Conservation (phyloP, 2,797 vertebrate genomes). For the Lacerta viridis region DNA sequence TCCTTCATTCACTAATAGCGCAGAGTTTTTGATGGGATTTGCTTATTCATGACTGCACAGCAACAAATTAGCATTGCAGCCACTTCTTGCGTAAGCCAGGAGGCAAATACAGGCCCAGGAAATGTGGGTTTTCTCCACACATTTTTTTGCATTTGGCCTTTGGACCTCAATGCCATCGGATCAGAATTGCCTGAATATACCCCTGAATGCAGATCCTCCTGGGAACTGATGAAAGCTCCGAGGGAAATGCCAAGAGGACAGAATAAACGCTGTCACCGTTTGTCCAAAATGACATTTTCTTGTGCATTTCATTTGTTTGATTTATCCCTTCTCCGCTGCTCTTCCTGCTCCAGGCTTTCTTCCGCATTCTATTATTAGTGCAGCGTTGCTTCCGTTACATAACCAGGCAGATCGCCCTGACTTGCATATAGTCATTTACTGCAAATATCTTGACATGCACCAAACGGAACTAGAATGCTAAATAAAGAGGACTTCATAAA, state of each 20-base stretch:
- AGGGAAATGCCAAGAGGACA: background rate
- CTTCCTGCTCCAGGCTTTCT: slow-evolving; percentile 57
- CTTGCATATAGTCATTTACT: slow-evolving; percentile 29
- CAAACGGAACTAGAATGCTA: background rate
- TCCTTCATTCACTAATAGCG: background rate
- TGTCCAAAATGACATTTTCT: slow-evolving; percentile 16
- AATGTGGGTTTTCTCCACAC: background rate
- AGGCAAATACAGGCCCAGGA: background rate
- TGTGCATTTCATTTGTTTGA: slow-evolving; percentile 33
- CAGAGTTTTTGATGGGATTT: background rate
- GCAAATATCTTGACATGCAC: slow-evolving; percentile 30
- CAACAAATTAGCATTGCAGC: slow-evolving; percentile 6
- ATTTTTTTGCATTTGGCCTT: background rate
- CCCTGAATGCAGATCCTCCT: background rate
- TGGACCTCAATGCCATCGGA: background rate
- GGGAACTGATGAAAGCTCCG: background rate
- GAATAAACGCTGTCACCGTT: slow-evolving; percentile 35
- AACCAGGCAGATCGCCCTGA: slow-evolving; percentile 46
- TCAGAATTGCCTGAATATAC: background rate
- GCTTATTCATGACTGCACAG: background rate
- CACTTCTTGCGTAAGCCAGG: background rate
- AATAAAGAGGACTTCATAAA: slow-evolving; percentile 29
- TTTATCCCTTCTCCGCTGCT: slow-evolving; percentile 44
- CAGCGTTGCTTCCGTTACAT: slow-evolving; percentile 51
- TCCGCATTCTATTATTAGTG: slow-evolving; percentile 64